Conservation (phyloP, 2,888 invertebrate genomes). For the Dasypolia templi region DNA sequence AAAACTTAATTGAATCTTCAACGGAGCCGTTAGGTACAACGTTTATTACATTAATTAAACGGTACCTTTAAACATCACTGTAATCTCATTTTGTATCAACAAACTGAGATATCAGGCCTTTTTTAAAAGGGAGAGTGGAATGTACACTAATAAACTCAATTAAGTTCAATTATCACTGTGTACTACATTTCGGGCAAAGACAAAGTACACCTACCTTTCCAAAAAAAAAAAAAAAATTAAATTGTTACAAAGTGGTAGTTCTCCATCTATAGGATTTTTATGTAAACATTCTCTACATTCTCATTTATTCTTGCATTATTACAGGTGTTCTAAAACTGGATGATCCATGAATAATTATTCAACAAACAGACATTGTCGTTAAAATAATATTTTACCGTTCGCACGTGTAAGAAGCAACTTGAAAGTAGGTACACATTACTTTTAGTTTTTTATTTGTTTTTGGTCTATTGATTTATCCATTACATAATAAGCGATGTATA, state of each 20-base stretch:
- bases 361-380: neutral
- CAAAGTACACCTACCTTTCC: neutral
- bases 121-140: conserved; percentile 48
- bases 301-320: neutral
- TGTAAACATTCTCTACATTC: neutral
- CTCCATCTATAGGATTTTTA: neutral
- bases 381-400: neutral
- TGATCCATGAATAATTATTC: neutral
- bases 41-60: conserved; percentile 71
- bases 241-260: neutral
- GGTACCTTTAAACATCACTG: conserved; percentile 64
- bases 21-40: conserved; percentile 58
- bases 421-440: too few species aligned
- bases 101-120: conserved; percentile 59
- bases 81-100: conserved; percentile 65
- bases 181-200: neutral
- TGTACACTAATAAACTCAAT: conserved; percentile 48
- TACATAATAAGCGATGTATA: neutral
- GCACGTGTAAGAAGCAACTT: neutral
- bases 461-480: neutral
- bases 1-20: conserved; percentile 69
- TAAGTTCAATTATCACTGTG: conserved; percentile 38
- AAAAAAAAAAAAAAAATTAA: neutral
- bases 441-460: too few species aligned
- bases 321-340: neutral